These are phyloP conservation scores for Ginglymostoma cirratum DNA, from an alignment of 2,113 vertebrate species.

Conservation along the genomic window DNA sequence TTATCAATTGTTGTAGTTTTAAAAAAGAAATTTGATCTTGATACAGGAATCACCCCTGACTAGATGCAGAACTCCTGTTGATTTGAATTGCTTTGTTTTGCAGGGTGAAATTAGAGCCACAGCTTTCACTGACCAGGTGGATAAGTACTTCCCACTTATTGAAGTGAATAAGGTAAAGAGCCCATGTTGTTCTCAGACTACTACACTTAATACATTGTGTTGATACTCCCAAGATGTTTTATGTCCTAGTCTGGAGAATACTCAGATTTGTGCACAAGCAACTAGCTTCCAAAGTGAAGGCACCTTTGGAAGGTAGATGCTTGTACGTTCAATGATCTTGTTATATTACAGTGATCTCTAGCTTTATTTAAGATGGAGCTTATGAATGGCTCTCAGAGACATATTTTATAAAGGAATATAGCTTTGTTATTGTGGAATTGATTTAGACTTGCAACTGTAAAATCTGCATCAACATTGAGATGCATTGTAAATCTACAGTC, in stretches of 20 bases:
- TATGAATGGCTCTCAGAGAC: background rate
- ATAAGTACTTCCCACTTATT: constrained; percentile 83
- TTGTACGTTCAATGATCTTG: background rate
- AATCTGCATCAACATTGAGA: background rate
- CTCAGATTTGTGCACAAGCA: background rate
- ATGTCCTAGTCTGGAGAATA: background rate
- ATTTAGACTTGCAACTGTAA: background rate
- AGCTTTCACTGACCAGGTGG: constrained; percentile 89
- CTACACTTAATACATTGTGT: background rate
- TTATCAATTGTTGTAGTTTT: background rate
- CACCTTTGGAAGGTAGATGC: background rate
- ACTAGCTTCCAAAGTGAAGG: background rate
- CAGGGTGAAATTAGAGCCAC: constrained; percentile 94
- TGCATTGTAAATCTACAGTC: background rate
- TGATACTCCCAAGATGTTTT: background rate
- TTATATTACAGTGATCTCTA: background rate
- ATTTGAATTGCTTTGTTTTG: constrained; percentile 41
- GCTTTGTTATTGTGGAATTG: background rate
- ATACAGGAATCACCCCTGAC: background rate
- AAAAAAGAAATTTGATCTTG: constrained; percentile 1
- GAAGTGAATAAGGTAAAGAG: constrained; percentile 83
- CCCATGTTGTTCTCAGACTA: background rate
- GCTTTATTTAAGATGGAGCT: background rate
- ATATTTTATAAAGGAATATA: no score
- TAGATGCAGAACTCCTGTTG: constrained; percentile 40